phyloP scores from a whole-genome alignment of 2,888 invertebrate species.

The Amblyjoppa fuscipennis region DNA sequence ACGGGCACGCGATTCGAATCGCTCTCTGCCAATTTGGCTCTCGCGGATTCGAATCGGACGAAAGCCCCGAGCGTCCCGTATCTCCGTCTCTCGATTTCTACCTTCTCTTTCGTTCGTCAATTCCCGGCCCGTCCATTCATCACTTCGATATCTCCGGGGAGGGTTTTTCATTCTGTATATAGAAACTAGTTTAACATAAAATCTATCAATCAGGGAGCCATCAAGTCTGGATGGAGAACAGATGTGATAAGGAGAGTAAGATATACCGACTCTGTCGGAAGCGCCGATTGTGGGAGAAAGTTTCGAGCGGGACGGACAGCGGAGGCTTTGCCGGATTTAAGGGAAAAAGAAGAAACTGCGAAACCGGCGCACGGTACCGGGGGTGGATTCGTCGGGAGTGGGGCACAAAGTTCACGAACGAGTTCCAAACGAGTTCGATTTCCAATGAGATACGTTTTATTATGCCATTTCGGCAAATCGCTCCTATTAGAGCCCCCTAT shows the following conservation, averaged over 20 bases:
- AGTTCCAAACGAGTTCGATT: conserved; percentile 67
- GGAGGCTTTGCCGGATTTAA: conserved; percentile 13
- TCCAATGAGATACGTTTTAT: conserved; percentile 76
- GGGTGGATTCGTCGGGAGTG: conserved; percentile 41
- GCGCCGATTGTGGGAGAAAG: conserved; percentile 43
- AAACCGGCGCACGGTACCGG: not conserved
- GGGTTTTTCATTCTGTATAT: conserved; percentile 13
- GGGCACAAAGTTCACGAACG: conserved; percentile 63
- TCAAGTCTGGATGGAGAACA: conserved; percentile 25
- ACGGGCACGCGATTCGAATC: conserved; percentile 57
- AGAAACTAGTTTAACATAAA: conserved; percentile 57
- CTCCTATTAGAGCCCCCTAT: conserved; percentile 73
- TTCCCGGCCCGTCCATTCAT: conserved; percentile 46
- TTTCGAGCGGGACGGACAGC: conserved; percentile 30
- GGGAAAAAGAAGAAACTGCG: conserved; percentile 34
- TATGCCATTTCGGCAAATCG: conserved; percentile 76
- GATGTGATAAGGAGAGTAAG: conserved; percentile 55
- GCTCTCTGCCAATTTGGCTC: conserved; percentile 58
- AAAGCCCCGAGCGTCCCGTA: not conserved
- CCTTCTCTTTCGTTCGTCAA: conserved; percentile 48
- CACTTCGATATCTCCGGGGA: conserved; percentile 47
- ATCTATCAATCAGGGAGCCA: conserved; percentile 59
- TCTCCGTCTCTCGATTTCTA: not conserved
- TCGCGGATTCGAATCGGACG: conserved; percentile 34
- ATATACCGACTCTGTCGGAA: conserved; percentile 23